A percentile compares a stretch with the other conserved stretches of the same genome.
Evolutionary conservation across 2,888 invertebrate species (phyloP).

Genomic region (Melinaea marsaeus): DNA sequence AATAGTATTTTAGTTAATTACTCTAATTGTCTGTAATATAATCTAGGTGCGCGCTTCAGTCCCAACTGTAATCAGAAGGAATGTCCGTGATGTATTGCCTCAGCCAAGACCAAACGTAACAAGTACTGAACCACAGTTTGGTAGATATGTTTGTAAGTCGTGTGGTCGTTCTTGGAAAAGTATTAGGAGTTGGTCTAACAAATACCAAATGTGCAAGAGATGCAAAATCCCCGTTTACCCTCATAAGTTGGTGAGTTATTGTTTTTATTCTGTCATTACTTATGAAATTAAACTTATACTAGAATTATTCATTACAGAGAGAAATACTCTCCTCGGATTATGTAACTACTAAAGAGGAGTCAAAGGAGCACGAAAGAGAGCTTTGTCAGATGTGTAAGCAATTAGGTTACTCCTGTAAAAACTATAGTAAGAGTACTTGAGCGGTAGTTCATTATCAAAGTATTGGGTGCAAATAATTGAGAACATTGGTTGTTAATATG

Average conservation of each 20-base stretch:
- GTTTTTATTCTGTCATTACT: not conserved
- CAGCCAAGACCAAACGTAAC: conserved; percentile 5
- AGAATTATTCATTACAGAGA: conserved; percentile 39
- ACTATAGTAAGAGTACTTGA: conserved; percentile 1
- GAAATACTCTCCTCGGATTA: conserved; percentile 38
- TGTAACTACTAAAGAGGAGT: conserved; percentile 21
- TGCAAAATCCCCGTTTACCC: conserved; percentile 39
- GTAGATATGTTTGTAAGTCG: conserved; percentile 40
- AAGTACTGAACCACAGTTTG: conserved; percentile 34
- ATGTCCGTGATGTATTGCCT: not conserved
- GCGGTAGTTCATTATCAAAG: not conserved
- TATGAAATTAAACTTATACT: not conserved
- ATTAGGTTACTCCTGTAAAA: conserved; percentile 37
- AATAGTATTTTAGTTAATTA: no score
- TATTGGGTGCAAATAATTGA: conserved; percentile 1
- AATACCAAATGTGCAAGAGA: conserved; percentile 41
- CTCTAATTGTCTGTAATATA: no score
- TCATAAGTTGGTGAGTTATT: conserved; percentile 35
- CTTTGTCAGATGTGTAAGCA: conserved; percentile 47
- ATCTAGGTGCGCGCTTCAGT: no score
- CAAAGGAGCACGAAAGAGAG: conserved; percentile 39
- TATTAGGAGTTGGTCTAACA: conserved; percentile 41
- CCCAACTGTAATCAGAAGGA: no score
- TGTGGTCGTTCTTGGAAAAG: conserved; percentile 47
- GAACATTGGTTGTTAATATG: conserved; percentile 12